Conservation (phyloP, 1,140 invertebrate species). For the Drosophila kanapiae region DNA sequence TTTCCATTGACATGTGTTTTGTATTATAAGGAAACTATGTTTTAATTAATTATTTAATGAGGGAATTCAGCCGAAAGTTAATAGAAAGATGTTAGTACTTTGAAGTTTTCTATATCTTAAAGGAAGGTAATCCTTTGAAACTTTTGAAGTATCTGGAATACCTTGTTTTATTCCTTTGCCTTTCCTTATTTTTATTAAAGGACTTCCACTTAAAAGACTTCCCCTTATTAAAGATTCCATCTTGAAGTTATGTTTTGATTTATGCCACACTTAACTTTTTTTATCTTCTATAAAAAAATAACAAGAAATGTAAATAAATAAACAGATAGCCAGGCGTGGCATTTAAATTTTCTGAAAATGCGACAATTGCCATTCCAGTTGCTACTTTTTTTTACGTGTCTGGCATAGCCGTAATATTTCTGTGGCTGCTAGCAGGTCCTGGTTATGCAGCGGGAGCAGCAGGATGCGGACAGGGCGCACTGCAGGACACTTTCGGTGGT, state of each 20-base stretch:
- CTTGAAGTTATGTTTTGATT: neutral
- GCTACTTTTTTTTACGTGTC: conserved; percentile 16
- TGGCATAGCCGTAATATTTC: conserved; percentile 57
- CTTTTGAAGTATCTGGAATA: neutral
- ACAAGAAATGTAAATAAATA: neutral
- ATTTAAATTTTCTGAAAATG: conserved; percentile 71
- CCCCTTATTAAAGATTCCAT: neutral
- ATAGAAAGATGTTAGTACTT: neutral
- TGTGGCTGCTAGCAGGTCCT: conserved; percentile 40
- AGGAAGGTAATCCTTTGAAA: neutral
- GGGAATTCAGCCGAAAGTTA: neutral
- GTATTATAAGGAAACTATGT: neutral
- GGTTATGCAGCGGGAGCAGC: conserved; percentile 3
- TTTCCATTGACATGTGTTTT: neutral
- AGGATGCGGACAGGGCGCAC: conserved; percentile 31
- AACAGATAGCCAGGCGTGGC: neutral
- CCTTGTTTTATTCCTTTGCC: neutral
- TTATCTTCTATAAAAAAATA: neutral
- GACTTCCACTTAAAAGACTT: neutral
- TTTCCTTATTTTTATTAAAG: neutral
- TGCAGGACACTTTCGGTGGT: conserved; percentile 54
- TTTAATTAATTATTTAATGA: too few species aligned
- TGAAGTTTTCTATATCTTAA: neutral
- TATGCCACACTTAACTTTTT: neutral
- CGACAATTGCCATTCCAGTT: conserved; percentile 38